Conservation (phyloP, 2,797 vertebrate genomes). For the Catharus ustulatus region DNA sequence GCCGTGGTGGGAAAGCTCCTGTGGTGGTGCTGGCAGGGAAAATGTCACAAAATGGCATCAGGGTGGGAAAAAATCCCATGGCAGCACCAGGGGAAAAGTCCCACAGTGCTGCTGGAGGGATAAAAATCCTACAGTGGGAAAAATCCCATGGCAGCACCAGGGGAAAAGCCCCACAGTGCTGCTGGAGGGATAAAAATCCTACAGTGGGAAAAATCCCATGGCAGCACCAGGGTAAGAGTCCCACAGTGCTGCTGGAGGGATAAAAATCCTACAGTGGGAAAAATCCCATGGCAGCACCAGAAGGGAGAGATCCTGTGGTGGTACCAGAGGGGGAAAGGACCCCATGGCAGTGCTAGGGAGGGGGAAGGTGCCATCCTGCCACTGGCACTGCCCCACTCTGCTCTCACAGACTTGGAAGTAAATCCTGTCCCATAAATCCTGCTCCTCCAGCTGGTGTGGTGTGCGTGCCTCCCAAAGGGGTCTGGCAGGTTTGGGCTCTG, state of each 20-base stretch:
- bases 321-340: neutral
- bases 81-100: neutral
- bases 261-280: neutral
- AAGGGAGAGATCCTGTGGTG: neutral
- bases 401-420: constrained; percentile 39
- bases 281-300: neutral
- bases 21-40: neutral
- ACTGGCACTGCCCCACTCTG: neutral
- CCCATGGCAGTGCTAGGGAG: neutral
- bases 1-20: neutral
- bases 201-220: neutral
- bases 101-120: neutral
- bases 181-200: neutral
- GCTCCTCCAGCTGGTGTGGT: constrained; percentile 23
- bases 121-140: neutral
- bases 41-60: accelerated
- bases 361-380: neutral
- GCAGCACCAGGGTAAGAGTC: neutral
- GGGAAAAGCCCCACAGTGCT: too few relatives aligned
- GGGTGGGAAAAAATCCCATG: neutral
- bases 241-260: neutral
- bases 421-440: constrained; percentile 59
- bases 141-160: neutral
- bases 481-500: neutral
- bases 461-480: neutral